Evolutionary conservation across 2,888 invertebrate genomes (phyloP).

Genomic region (Halictus ligatus): DNA sequence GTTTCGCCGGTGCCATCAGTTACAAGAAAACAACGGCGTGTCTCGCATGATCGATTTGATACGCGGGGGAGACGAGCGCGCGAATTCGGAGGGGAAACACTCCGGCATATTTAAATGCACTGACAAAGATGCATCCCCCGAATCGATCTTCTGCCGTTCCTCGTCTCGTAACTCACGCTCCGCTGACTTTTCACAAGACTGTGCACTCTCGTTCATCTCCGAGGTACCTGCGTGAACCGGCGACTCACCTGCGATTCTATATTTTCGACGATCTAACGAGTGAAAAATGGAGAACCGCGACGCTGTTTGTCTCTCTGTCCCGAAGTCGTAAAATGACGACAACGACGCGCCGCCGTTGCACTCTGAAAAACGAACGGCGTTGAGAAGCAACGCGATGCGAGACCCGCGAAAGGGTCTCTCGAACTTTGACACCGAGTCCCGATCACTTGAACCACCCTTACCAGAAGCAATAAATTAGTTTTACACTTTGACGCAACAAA

Average conservation of each 20-base stretch:
- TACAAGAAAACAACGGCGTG: neutral
- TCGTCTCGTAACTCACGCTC: conserved; percentile 6
- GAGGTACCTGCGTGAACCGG: neutral
- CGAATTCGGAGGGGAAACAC: neutral
- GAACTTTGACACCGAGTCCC: too few species aligned
- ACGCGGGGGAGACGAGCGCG: neutral
- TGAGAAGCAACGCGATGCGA: too few species aligned
- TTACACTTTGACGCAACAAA: too few species aligned
- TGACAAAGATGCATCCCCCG: conserved; percentile 11
- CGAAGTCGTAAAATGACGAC: neutral
- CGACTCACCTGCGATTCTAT: neutral
- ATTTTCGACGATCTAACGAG: conserved; percentile 1
- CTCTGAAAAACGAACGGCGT: neutral
- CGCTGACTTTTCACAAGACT: conserved; percentile 18
- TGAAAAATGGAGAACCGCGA: neutral
- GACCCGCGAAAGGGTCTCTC: too few species aligned
- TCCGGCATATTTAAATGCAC: conserved; percentile 6
- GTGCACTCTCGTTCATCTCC: conserved; percentile 15
- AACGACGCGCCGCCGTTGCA: neutral
- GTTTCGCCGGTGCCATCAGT: neutral
- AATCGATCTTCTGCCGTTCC: conserved; percentile 2
- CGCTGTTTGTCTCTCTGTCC: neutral
- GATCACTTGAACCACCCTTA: too few species aligned
- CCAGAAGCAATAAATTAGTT: too few species aligned
- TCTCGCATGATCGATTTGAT: conserved; percentile 12